Percentiles rank a stretch among this genome's conserved stretches.
Conservation (phyloP, 2,113 vertebrate genomes). For the Pachypanchax playfairii region DNA sequence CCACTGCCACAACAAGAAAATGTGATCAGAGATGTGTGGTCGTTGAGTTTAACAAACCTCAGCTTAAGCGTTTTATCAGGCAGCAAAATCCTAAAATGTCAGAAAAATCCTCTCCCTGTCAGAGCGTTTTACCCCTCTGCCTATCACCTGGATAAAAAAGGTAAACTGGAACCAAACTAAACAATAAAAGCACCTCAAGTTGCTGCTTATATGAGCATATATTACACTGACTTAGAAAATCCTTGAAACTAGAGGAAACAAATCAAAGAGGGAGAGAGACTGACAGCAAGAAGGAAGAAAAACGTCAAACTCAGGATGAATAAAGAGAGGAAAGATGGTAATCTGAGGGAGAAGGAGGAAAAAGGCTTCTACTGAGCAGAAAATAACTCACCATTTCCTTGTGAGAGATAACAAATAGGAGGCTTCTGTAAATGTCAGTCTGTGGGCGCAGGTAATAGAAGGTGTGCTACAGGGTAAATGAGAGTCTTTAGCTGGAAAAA, state of each 20-base stretch:
- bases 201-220: neutral
- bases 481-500: slow-evolving; percentile 34
- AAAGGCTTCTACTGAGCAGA: slow-evolving; percentile 38
- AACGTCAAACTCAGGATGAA: slow-evolving; percentile 8
- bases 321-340: neutral
- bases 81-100: slow-evolving; percentile 12
- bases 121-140: too few species aligned
- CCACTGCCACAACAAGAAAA: slow-evolving; percentile 16
- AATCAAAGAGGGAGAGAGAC: neutral
- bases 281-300: neutral
- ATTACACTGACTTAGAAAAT: neutral
- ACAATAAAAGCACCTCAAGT: neutral
- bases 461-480: slow-evolving; percentile 38
- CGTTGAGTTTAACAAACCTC: slow-evolving; percentile 3
- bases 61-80: slow-evolving; percentile 23
- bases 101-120: slow-evolving; percentile 8
- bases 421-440: slow-evolving; percentile 58
- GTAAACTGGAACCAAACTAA: slow-evolving; percentile 22
- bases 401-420: slow-evolving; percentile 39
- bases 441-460: slow-evolving; percentile 28
- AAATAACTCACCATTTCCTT: slow-evolving; percentile 41
- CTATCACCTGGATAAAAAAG: slow-evolving; percentile 31
- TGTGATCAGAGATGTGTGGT: slow-evolving; percentile 21
- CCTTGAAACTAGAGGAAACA: neutral
- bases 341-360: slow-evolving; percentile 39